Base-by-base conservation (phyloP, 2,113 vertebrate species). In the Oncorhynchus masou region DNA sequence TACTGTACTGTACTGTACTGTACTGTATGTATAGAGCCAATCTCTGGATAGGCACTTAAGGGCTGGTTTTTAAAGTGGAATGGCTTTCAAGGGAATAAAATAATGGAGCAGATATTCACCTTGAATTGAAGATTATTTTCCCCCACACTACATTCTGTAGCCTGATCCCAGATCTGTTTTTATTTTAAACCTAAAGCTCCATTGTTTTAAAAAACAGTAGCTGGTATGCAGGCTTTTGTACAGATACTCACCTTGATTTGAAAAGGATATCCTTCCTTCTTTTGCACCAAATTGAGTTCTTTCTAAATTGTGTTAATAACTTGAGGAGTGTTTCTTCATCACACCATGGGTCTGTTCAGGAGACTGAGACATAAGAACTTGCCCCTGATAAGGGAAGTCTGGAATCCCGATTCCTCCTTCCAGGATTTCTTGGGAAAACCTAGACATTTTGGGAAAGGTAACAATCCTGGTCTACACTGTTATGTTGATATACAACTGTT, bases 1-100 rank as follows among this genome's bases (percentile, higher is more conserved):
- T 86, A 83, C 19, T 79, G 74, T 27, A 27, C 27, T 27, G 27
- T n/a, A n/a, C n/a, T 51, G 71, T 74, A 74, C 19, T 79, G 74
- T 86, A 83, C 19, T 79, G 74, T 27, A 27, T 27, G 27, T 86
- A 83, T 81, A 73, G 73, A 82, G 83, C 68, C 74, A 48, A 57
- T 81, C 74, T 80, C 72, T 75, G 79, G 68, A 83, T 74, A 83
- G 74, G 83, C 79, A 86, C 78, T 79, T 82, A 78, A 81, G 79
- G 39, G 84, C 39, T 45, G 39, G 72, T 71, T 76, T 82, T 82
- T 71, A 48, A 79, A 77, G 71, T 78, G 27, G 78, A 65, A 11
- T 2, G 76, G 62, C 75, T 74, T 49, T 81, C 19, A 34, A 83
- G 66, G 71, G 72, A 77, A 78, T 71, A 71, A 51, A 70, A 79